Evolutionary conservation across 2,797 vertebrate genomes (phyloP), one percentile per base, ranked within the genome.

Genomic region (Carduelis carduelis): DNA sequence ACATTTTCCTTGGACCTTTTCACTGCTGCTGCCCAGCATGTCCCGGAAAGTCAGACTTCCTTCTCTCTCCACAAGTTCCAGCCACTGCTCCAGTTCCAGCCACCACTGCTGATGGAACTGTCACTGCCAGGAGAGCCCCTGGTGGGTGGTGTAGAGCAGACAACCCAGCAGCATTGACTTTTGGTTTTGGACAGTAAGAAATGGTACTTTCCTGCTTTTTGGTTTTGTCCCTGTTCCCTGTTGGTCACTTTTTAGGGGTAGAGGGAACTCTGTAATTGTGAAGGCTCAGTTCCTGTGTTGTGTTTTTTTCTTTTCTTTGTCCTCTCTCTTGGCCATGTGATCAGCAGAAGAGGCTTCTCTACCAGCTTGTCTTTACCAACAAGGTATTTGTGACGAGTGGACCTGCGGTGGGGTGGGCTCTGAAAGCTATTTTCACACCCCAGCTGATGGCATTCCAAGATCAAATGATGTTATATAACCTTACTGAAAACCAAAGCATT

Each of bases 201-300:
- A 53, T 12, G 30, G 39, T 46, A 26, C 27, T 53, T 61, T 20
- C n/a, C 22, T 14, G 8, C 20, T 30, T 53, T 82, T 35, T 49
- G 4, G 22, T n/a, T 61, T 53, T n/a, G 23, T 37, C 28, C 18
- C n/a, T 46, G n/a, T n/a, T 71, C 27, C n/a, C n/a, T 0, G 0
- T 5, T 63, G n/a, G 28, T 7, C 3, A 5, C 11, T 46, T 61
- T 46, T 55, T 12, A 71, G 23, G 39, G 19, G 14, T 32, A 32
- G 27, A 82, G 14, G 23, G 41, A 39, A 19, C 32, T 46, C 22
- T 71, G 28, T 22, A 46, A 71, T 37, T 0, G 0, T 0, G 0
- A 46, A 63, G 28, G n/a, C 23, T 63, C 19, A 19, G 23, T 28
- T 46, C 50, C 22, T 26, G 4, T n/a, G n/a, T 8, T 26, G 14